Base-by-base conservation (phyloP, 2,113 vertebrate genomes). In the Taxidea taxus region DNA sequence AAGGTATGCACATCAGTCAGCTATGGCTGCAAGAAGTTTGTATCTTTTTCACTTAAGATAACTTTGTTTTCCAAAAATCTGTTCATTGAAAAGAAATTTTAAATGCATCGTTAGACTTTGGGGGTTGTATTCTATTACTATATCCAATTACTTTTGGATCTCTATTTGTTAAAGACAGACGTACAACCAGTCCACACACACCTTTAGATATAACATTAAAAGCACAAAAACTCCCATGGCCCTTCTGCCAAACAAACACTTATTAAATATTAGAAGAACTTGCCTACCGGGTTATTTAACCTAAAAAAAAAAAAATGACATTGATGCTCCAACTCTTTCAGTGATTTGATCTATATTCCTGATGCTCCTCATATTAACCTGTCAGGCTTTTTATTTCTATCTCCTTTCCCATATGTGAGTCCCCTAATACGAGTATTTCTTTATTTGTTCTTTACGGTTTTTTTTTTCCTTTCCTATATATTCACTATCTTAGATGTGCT, bases 181-280 rank as follows among this genome's bases (percentile, higher is more conserved):
- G 18, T 14, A 42, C 9, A 93, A 34, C 6, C n/a, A 54, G 49
- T 23, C 16, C 44, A 75, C 2, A 15, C 0, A 15, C 0, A 5
- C 37, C 93, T 72, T 95, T 49, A 92, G 51, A 77, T 37, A 49
- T n/a, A 81, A n/a, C 31, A 51, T 37, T 70, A 51, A 89, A 78
- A 90, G 20, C 37, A 13, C 7, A 12, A 74, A 74, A 84, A 42
- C 23, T 58, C 25, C 47, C 66, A 7, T 16, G 13, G 7, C 64
- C 12, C 25, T 68, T 25, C 54, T 31, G 29, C 10, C 47, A 96
- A 86, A 25, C 58, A 37, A 78, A 86, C 27, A 86, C 18, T 37
- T 78, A 31, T 44, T 84, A 31, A 56, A 51, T 70, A 44, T 78
- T 29, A 39, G 37, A n/a, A 81, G 80, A 78, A 21, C n/a, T 92